These are phyloP conservation scores for Popillia japonica DNA, from an alignment of 1,140 invertebrate genomes.

Conservation along the genomic window DNA sequence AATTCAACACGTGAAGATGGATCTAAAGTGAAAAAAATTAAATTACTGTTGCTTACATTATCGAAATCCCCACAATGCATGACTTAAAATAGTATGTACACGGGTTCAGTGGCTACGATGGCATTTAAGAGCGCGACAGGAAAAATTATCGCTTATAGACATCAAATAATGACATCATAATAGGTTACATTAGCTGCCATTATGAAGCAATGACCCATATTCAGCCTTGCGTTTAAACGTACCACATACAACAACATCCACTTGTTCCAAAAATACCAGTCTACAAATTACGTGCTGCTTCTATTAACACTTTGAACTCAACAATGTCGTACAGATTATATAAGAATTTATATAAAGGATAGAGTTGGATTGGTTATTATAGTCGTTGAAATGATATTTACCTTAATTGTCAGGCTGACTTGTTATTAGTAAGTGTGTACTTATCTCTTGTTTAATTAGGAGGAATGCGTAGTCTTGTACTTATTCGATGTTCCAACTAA, in stretches of 20 bases:
- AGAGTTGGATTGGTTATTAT: too few relatives aligned
- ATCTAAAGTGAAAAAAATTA: not conserved
- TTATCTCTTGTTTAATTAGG: too few relatives aligned
- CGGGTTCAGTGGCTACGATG: not conserved
- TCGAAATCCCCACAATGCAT: not conserved
- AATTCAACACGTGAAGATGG: not conserved
- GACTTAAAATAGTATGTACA: not conserved
- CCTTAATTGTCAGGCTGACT: too few relatives aligned
- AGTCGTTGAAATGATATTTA: too few relatives aligned
- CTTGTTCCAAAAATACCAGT: not conserved
- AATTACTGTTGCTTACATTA: not conserved
- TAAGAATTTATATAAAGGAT: too few relatives aligned
- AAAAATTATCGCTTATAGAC: constrained; percentile 15
- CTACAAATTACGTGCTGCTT: not conserved
- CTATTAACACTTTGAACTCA: not conserved
- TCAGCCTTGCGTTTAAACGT: not conserved
- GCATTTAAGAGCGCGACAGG: not conserved
- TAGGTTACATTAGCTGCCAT: constrained; percentile 3
- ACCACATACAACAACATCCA: not conserved
- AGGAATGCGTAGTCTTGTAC: too few relatives aligned
- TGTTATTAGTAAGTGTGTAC: too few relatives aligned
- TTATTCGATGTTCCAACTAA: too few relatives aligned
- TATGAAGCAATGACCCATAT: constrained; percentile 1
- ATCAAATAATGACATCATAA: constrained; percentile 12
- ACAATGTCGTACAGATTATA: too few relatives aligned